phyloP scores from a whole-genome alignment of 2,113 vertebrate species.

The Phodopus roborovskii region DNA sequence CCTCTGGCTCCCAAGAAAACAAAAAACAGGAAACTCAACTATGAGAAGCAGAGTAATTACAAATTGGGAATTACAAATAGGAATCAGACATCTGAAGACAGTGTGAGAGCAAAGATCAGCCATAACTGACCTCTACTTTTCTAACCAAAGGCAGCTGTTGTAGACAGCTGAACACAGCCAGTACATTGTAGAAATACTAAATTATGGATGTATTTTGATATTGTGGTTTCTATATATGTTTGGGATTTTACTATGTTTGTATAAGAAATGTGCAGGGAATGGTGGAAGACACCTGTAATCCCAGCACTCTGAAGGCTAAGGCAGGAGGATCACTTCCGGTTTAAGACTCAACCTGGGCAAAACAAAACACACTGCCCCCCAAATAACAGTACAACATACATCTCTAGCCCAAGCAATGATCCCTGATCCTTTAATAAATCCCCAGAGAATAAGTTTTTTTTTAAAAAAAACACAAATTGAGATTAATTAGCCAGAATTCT shows the following conservation, averaged over 20 bases:
- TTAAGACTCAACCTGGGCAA: neutral
- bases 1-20: constrained; percentile 72
- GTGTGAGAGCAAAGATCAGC: constrained; percentile 30
- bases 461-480: constrained; percentile 34
- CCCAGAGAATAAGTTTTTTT: constrained; percentile 18
- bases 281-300: neutral
- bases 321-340: neutral
- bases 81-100: constrained; percentile 51
- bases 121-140: constrained; percentile 31
- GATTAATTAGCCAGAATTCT: constrained; percentile 12
- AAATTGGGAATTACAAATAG: neutral
- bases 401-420: neutral
- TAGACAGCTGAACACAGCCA: neutral
- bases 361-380: neutral
- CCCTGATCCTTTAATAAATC: constrained; percentile 38
- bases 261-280: neutral
- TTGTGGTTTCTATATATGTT: neutral
- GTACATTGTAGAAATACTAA: constrained; percentile 21
- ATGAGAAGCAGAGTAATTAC: constrained; percentile 55
- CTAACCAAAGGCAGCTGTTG: constrained; percentile 34
- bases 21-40: constrained; percentile 63
- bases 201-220: constrained; percentile 19
- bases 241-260: constrained; percentile 23
- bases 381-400: neutral
- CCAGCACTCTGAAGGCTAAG: neutral